Evolutionary conservation across 2,797 vertebrate genomes (phyloP).

Genomic region (Oreonectes daqikongensis): DNA sequence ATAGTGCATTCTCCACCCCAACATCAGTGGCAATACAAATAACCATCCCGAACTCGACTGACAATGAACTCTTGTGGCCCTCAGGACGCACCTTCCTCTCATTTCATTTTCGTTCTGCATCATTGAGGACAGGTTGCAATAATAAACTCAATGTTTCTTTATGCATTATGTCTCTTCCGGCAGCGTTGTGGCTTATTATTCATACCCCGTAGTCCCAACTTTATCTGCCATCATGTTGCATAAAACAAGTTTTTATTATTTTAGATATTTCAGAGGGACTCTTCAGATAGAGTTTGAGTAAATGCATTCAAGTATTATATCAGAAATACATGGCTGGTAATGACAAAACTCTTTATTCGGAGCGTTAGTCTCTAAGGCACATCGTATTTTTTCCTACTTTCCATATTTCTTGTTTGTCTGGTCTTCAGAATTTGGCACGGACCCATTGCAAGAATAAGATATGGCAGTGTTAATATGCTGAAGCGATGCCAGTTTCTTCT

Average conservation of each 20-base stretch:
- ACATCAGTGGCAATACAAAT: slow-evolving; percentile 26
- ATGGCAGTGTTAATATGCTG: neutral
- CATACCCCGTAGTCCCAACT: neutral
- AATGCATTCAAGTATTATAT: neutral
- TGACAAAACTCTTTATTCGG: too few relatives aligned
- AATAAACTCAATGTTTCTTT: slow-evolving; percentile 37
- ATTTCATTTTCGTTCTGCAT: slow-evolving; percentile 36
- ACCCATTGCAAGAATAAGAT: neutral
- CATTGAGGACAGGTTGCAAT: slow-evolving; percentile 39
- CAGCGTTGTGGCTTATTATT: slow-evolving; percentile 37
- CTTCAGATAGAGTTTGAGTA: neutral
- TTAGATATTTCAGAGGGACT: too few relatives aligned
- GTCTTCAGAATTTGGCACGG: neutral
- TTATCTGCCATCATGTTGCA: neutral
- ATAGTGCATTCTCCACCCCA: neutral
- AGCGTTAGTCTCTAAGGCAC: too few relatives aligned
- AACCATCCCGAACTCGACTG: slow-evolving; percentile 18
- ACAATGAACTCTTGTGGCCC: slow-evolving; percentile 28
- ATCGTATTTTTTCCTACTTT: neutral
- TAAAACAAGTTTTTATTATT: too few relatives aligned
- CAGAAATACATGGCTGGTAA: neutral
- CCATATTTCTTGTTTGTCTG: slow-evolving; percentile 19
- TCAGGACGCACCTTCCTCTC: slow-evolving; percentile 27
- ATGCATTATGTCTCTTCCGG: slow-evolving; percentile 18
- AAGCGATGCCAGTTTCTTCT: slow-evolving; percentile 7